Base-by-base conservation (phyloP, 2,888 invertebrate species). In the Thereva nobilitata region DNA sequence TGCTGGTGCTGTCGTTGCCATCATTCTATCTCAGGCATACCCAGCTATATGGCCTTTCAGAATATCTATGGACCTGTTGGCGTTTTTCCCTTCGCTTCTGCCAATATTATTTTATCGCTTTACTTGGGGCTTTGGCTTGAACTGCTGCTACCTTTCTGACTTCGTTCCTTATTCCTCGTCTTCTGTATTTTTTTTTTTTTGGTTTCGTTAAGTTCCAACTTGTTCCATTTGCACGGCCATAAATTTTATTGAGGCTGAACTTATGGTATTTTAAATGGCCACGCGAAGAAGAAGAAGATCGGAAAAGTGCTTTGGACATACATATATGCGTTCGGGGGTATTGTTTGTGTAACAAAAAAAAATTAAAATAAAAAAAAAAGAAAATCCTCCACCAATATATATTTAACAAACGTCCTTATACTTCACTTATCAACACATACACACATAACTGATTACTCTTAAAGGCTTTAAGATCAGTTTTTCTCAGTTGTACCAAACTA, bases 231-330 rank as follows among this genome's bases (percentile, higher is more conserved):
- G 57, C 37, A 37, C 57, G 38, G 9, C 34, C 49, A 50, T 61
- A 61, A 61, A 61, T 61, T 61, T 61, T 41, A 61, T 49, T 50
- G 50, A n/a, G 12, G 49, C 40, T 38, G 47, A 45, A 40, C 38
- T 59, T 59, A 59, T 45, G 61, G 61, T 10, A 34, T 61, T 61
- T 61, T 61, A 61, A 61, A 61, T 40, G 61, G 38, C 9, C 38
- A 38, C 9, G 12, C 47, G 12, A 47, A 47, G 47, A 10, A 47
- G 47, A 23, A 23, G 23, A 23, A 23, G 23, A 23, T 23, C 23
- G 23, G 23, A 23, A 23, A 2, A 23, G 23, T 23, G 23, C 23
- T 23, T 23, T 23, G 1, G 23, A 23, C 23, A 23, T 23, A 23
- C 2, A 23, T n/a, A 23, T 2, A 23, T 23, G 23, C 23, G 23